Conservation (phyloP, 2,797 vertebrate species). For the Hydrophis major region DNA sequence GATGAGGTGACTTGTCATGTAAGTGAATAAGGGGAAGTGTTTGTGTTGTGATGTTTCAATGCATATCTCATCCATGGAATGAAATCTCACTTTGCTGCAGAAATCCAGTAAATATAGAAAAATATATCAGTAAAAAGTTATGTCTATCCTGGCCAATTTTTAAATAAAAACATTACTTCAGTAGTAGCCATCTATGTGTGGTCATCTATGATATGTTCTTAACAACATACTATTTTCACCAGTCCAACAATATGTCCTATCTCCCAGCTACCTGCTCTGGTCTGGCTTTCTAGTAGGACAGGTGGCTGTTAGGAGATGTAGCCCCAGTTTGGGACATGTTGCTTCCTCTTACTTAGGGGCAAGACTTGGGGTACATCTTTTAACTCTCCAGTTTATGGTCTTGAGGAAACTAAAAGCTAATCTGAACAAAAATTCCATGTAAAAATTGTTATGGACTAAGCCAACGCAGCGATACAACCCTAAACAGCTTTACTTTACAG, state of each 20-base stretch:
- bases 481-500: no score
- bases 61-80: neutral
- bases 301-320: neutral
- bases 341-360: neutral
- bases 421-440: neutral
- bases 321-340: neutral
- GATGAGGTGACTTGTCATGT: neutral
- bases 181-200: neutral
- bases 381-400: neutral
- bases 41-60: neutral
- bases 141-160: neutral
- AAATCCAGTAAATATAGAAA: neutral
- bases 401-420: neutral
- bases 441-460: neutral
- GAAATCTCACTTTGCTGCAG: neutral
- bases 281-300: neutral
- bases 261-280: neutral
- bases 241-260: neutral
- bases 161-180: neutral
- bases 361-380: neutral
- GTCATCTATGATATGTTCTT: neutral
- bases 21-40: neutral
- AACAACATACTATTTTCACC: neutral
- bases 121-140: neutral
- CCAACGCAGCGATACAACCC: no score